Conservation (phyloP, 2,113 vertebrate genomes). For the Rhinoderma darwinii region DNA sequence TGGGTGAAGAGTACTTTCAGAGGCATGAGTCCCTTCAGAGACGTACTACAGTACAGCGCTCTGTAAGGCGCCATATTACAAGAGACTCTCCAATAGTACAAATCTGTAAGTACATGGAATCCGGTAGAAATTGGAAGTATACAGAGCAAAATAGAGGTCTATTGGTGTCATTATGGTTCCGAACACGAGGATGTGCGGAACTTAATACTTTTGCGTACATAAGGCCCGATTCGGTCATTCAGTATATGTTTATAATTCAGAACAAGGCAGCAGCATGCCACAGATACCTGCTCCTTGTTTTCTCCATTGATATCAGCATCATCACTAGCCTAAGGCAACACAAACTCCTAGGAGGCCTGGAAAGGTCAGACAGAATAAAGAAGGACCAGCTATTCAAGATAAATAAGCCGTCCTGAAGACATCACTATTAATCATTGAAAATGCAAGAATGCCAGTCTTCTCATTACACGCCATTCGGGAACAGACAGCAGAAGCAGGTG, state of each 20-base stretch:
- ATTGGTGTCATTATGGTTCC: no score
- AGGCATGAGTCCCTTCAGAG: no score
- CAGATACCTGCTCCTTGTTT: not conserved
- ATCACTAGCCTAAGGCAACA: not conserved
- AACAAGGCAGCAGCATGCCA: not conserved
- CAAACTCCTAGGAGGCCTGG: not conserved
- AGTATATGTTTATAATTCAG: not conserved
- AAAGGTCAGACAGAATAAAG: slow-evolving; percentile 26
- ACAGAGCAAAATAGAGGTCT: no score
- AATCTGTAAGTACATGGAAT: no score
- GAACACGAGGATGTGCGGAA: no score
- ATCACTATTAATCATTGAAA: slow-evolving; percentile 1
- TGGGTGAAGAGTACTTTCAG: no score
- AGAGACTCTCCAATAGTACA: no score
- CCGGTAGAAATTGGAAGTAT: no score
- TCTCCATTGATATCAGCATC: not conserved
- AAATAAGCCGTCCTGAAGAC: slow-evolving; percentile 12
- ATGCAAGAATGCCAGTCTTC: not conserved
- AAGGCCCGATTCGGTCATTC: not conserved
- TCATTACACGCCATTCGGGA: not conserved
- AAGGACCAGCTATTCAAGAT: not conserved
- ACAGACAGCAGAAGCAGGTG: not conserved
- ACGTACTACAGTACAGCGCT: no score
- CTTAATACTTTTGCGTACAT: not conserved
- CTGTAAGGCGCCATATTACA: no score